Percentiles rank a stretch among this genome's conserved stretches.
phyloP scores from a whole-genome alignment of 2,797 vertebrate genomes.

The Darevskia nairensis region DNA sequence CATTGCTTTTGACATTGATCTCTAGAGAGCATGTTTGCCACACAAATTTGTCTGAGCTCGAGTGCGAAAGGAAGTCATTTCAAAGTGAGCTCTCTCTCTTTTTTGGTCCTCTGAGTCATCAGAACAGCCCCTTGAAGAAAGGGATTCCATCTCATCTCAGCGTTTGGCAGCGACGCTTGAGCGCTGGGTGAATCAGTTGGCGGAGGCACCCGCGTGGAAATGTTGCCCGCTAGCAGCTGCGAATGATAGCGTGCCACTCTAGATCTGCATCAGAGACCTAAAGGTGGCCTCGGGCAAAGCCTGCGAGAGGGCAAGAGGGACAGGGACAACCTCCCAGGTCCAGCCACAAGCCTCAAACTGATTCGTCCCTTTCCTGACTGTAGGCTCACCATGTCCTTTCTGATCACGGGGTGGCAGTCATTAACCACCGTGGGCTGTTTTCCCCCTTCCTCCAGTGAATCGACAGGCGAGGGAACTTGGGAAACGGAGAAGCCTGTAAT shows the following conservation, averaged over 20 bases:
- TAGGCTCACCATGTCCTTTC: constrained; percentile 5
- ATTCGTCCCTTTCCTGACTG: not conserved
- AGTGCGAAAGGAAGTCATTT: not conserved
- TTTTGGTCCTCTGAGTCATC: constrained; percentile 7
- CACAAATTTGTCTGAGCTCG: not conserved
- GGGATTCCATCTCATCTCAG: not conserved
- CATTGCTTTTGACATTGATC: not conserved
- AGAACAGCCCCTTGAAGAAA: not conserved
- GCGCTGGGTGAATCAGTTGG: not conserved
- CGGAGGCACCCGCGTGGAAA: not conserved
- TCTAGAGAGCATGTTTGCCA: not conserved
- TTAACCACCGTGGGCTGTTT: not conserved
- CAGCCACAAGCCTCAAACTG: not conserved
- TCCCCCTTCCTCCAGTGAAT: not conserved
- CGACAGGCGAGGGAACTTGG: not conserved
- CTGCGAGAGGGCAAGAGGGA: not conserved
- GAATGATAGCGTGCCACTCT: constrained; percentile 10
- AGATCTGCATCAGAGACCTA: constrained; percentile 9
- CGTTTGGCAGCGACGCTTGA: constrained; percentile 15
- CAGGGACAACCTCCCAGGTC: not conserved
- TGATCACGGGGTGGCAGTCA: not conserved
- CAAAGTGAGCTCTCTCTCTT: not conserved
- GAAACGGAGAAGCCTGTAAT: not conserved
- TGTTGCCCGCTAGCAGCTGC: constrained; percentile 2
- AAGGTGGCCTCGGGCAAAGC: not conserved